Evolutionary conservation across 2,888 invertebrate species (phyloP), one percentile per base, ranked within the genome.

Genomic region (Acleris cristana): DNA sequence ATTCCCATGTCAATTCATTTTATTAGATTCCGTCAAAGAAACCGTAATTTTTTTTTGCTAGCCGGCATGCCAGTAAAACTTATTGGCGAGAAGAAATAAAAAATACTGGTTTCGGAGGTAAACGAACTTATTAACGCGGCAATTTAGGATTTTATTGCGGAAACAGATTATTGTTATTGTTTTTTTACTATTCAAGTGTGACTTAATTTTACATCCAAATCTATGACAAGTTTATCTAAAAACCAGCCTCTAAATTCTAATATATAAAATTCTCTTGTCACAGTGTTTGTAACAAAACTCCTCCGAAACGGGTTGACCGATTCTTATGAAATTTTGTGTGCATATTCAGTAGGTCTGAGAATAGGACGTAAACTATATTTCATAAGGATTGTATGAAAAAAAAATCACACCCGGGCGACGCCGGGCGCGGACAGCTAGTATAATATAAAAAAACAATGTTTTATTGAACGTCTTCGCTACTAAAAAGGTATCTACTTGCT

Each of bases 1-100:
- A 88, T 87, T 87, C 81, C 81, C 79, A 83, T 85, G 82, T 82
- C 82, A 80, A 87, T 87, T 76, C 71, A 74, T 81, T 86, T 82
- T 79, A 78, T 81, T 77, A 57, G 69, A 56, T 64, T 53, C 62
- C 61, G 69, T 78, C 81, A 86, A 85, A 87, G 83, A 78, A 74
- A 78, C 86, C 87, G 85, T 74, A 69, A 57, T 60, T 71, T 76
- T 48, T 82, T 81, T 80, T 79, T 71, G 72, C 63, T 60, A 21
- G 58, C 66, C 67, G 59, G 71, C 72, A 74, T 71, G 67, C 61
- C 48, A 63, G 58, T 75, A 64, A 81, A 79, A 79, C 83, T 79
- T 80, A 80, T 77, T 70, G 72, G 71, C 72, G 70, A 19, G 74
- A 71, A 69, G 69, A 70, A 63, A 57, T 55, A 55, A 62, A 48